phyloP scores from a whole-genome alignment of 1,140 invertebrate species.

The Cydia amplana region DNA sequence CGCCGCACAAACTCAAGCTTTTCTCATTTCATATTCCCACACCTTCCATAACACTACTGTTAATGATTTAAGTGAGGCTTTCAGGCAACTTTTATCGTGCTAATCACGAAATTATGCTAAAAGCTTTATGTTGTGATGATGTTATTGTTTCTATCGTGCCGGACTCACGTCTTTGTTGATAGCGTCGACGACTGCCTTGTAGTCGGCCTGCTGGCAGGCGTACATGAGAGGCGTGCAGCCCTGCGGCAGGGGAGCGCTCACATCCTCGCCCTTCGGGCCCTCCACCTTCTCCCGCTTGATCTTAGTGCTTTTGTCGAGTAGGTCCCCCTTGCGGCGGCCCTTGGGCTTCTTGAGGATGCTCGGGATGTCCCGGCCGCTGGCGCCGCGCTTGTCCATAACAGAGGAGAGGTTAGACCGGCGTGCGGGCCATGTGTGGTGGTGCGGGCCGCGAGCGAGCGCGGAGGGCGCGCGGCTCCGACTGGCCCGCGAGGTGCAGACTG shows the following conservation, averaged over 20 bases:
- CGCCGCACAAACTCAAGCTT: constrained; percentile 43
- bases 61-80: constrained; percentile 32
- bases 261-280: constrained; percentile 57
- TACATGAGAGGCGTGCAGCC: constrained; percentile 91
- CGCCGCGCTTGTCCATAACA: constrained; percentile 73
- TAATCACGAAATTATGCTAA: constrained; percentile 19
- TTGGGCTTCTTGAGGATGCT: constrained; percentile 73
- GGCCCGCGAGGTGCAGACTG: constrained; percentile 55
- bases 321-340: constrained; percentile 56
- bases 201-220: constrained; percentile 89
- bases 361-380: constrained; percentile 65
- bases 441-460: constrained; percentile 25
- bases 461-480: constrained; percentile 48
- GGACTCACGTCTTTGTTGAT: constrained; percentile 77
- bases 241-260: constrained; percentile 72
- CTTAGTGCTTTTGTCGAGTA: constrained; percentile 71
- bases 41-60: constrained; percentile 39
- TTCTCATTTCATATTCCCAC: constrained; percentile 51
- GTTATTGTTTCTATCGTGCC: neutral
- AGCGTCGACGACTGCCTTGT: constrained; percentile 73
- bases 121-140: constrained; percentile 6
- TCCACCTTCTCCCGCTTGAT: constrained; percentile 66
- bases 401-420: constrained; percentile 44
- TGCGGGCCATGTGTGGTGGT: constrained; percentile 48
- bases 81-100: constrained; percentile 13